A percentile compares a stretch with the other conserved stretches of the same genome.
Conservation (phyloP, 2,888 invertebrate species). For the Nasonovia ribisnigri region DNA sequence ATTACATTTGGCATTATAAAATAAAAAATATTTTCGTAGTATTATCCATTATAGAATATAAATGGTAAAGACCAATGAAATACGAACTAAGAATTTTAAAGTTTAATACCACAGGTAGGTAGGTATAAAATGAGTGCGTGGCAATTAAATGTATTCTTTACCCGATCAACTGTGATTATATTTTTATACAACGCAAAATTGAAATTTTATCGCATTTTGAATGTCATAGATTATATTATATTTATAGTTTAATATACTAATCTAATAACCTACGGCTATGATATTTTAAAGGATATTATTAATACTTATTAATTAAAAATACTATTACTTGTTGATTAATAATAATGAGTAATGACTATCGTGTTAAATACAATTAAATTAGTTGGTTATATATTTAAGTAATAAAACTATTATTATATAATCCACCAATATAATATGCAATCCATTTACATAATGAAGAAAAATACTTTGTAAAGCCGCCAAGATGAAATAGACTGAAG, state of each 20-base stretch:
- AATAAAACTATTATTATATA: not conserved
- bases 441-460: not conserved
- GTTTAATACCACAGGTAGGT: not conserved
- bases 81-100: not conserved
- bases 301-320: not conserved
- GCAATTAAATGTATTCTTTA: not conserved
- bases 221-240: not conserved
- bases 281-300: not conserved
- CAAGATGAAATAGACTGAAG: not conserved
- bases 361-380: not conserved
- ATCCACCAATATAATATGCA: not conserved
- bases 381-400: not conserved
- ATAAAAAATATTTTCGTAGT: not conserved
- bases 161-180: not conserved
- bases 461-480: not conserved
- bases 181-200: not conserved
- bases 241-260: not conserved
- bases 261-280: not conserved
- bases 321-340: not conserved
- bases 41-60: not conserved
- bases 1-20: not conserved
- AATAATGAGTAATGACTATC: not conserved
- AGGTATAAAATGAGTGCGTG: not conserved
- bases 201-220: not conserved
- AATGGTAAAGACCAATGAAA: not conserved